Percentiles rank a stretch among this genome's conserved stretches.
These are phyloP conservation scores for Diorhabda sublineata DNA, from an alignment of 1,140 invertebrate genomes.

Conservation along the genomic window DNA sequence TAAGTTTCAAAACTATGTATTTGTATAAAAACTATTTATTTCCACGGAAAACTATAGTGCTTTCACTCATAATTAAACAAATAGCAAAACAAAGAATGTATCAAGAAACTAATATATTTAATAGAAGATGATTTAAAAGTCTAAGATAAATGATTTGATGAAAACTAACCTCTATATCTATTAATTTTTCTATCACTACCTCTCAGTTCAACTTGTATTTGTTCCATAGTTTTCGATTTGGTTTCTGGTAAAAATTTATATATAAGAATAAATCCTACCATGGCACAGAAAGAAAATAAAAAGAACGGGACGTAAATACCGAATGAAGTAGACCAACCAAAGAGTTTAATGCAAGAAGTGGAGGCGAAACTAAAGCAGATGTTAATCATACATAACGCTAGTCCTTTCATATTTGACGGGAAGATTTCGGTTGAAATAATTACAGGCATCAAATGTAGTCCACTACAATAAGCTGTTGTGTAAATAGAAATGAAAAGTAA, in stretches of 20 bases:
- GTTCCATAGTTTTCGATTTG: slow-evolving; percentile 16
- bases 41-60: too few relatives aligned
- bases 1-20: too few relatives aligned
- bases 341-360: not conserved
- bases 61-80: too few relatives aligned
- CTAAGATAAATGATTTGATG: too few relatives aligned
- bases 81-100: too few relatives aligned
- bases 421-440: slow-evolving; percentile 14
- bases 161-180: too few relatives aligned
- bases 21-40: too few relatives aligned
- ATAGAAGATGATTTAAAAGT: too few relatives aligned
- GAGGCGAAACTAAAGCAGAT: not conserved
- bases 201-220: slow-evolving; percentile 13
- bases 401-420: slow-evolving; percentile 11
- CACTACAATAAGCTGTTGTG: not conserved
- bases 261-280: not conserved
- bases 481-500: not conserved
- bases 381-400: slow-evolving; percentile 6
- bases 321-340: not conserved
- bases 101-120: too few relatives aligned
- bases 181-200: too few relatives aligned
- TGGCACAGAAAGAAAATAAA: not conserved
- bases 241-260: slow-evolving; percentile 16
- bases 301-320: not conserved
- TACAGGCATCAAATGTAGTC: slow-evolving; percentile 5